A percentile compares a stretch with the other conserved stretches of the same genome.
Conservation (phyloP, 35 echinoderm and acorn worm species). For the Patiria miniata region DNA sequence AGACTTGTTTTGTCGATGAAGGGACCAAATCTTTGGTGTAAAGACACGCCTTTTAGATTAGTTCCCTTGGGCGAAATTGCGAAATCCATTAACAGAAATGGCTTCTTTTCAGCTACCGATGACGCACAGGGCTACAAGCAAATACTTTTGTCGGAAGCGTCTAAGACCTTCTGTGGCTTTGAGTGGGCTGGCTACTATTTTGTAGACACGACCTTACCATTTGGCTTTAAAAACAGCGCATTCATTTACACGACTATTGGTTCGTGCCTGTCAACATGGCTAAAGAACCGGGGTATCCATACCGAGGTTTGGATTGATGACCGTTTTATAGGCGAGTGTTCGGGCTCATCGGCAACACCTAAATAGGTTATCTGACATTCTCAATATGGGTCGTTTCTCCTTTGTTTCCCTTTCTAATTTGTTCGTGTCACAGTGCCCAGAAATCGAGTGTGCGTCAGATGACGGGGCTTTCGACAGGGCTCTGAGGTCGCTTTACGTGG, state of each 20-base stretch:
- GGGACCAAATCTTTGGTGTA: neutral
- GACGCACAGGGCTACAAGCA: no score
- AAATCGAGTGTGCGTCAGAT: no score
- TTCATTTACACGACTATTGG: neutral
- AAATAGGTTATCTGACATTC: no score
- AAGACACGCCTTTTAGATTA: neutral
- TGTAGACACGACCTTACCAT: neutral
- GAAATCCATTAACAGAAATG: neutral
- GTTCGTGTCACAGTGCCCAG: no score
- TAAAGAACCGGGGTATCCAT: no score
- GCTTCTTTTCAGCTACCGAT: neutral
- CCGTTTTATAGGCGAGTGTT: no score
- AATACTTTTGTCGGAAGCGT: neutral
- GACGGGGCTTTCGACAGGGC: no score
- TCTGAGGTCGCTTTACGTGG: no score
- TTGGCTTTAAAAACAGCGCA: neutral
- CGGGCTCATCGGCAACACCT: no score
- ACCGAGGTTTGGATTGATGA: no score
- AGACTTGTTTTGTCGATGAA: constrained; percentile 1
- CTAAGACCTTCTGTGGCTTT: constrained; percentile 2
- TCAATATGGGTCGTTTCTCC: no score
- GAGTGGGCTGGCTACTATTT: neutral
- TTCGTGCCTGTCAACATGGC: neutral
- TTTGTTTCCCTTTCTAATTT: no score
- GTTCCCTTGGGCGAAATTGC: neutral